Evolutionary conservation across 2,113 vertebrate species (phyloP).

Genomic region (Serinus canaria): DNA sequence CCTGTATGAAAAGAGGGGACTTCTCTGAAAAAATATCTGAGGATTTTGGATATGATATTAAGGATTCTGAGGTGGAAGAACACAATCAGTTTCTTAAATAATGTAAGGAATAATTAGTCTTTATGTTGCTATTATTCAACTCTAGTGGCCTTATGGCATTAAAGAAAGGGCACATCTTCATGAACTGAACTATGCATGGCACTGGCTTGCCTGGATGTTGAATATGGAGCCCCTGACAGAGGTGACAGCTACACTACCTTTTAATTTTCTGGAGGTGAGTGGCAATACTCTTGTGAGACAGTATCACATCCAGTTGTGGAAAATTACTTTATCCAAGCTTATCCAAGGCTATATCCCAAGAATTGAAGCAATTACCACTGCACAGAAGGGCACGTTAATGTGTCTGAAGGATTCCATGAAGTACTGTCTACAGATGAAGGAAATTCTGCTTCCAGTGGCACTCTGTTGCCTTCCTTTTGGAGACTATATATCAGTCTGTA

Average conservation of each 20-base stretch:
- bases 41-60: not conserved
- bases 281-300: slow-evolving; percentile 80
- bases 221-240: slow-evolving; percentile 88
- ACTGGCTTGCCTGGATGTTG: slow-evolving; percentile 86
- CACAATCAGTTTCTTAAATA: not conserved
- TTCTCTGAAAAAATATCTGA: not conserved
- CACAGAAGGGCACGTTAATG: slow-evolving; percentile 76
- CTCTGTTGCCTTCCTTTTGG: slow-evolving; percentile 80
- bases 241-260: slow-evolving; percentile 83
- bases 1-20: not conserved
- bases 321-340: slow-evolving; percentile 68
- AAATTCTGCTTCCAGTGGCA: slow-evolving; percentile 79
- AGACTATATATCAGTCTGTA: slow-evolving; percentile 53
- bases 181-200: slow-evolving; percentile 84
- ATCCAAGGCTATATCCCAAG: slow-evolving; percentile 79
- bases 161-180: slow-evolving; percentile 66
- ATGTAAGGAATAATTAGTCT: not conserved
- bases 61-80: not conserved
- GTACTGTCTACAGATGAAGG: slow-evolving; percentile 61
- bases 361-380: slow-evolving; percentile 76
- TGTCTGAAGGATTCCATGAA: slow-evolving; percentile 79
- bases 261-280: slow-evolving; percentile 87
- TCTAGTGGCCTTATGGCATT: not conserved
- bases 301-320: slow-evolving; percentile 84
- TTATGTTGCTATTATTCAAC: not conserved